Evolutionary conservation across 2,888 invertebrate species (phyloP), one percentile per base, ranked within the genome.

Genomic region (Alcis repandata): DNA sequence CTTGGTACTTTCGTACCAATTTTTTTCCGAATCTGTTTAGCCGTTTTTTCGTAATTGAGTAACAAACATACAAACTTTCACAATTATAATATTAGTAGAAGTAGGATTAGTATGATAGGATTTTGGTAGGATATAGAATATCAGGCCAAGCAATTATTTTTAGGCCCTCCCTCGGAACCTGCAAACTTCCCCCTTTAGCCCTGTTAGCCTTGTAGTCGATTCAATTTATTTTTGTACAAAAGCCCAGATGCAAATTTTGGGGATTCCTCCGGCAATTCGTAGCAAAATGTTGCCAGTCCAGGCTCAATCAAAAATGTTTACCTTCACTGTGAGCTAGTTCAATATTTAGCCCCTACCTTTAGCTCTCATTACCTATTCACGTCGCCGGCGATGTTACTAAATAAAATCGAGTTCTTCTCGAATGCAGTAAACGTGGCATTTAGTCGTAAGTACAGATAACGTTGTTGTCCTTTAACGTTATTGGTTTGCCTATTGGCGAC

Each of bases 271-370:
- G 72, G 74, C 70, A 67, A 76, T 76, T 79, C 77, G 74, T 71
- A 80, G 78, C 74, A 77, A 82, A 81, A 79, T 73, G 75, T 76
- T 75, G 76, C 68, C 62, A 74, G 79, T 78, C 76, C 78, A 66
- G 77, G 77, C 79, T 85, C 83, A 86, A 89, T 88, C 86, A 87
- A 88, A 88, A 86, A 86, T 88, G 83, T 89, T 89, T 89, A 87
- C 87, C 80, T 71, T 73, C 73, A 71, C 75, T 80, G 76, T 78
- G 74, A 79, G 79, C 82, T 75, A 73, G 80, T 77, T 80, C 83
- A 85, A 87, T 86, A 85, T 85, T 82, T 79, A 77, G 78, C 81
- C 79, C 79, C 78, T 77, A 77, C 83, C 74, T 69, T 72, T 63
- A 70, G 67, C 67, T 73, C 66, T 69, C 73, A 78, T 78, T 79